Conservation (phyloP, 2,888 invertebrate genomes). For the Cloeon dipterum region DNA sequence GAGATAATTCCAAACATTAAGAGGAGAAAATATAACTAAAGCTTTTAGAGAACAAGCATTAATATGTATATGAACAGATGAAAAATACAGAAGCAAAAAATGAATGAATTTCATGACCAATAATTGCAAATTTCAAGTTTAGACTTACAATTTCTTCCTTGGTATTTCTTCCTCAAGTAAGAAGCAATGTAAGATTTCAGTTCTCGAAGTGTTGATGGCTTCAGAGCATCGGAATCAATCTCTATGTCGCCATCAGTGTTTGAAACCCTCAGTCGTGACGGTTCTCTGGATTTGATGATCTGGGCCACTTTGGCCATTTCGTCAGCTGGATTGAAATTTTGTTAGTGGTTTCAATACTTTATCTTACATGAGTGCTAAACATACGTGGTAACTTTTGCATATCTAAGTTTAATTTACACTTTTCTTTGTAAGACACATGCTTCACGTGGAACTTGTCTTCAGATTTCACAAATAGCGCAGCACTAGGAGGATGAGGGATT, state of each 20-base stretch:
- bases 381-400: constrained; percentile 95
- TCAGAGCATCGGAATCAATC: constrained; percentile 97
- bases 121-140: no score
- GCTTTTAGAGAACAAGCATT: no score
- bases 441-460: constrained; percentile 96
- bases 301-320: constrained; percentile 95
- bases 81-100: no score
- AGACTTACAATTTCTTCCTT: constrained; percentile 87
- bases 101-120: no score
- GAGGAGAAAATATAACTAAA: no score
- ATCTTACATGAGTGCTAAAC: not conserved
- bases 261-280: constrained; percentile 88
- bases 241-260: constrained; percentile 99
- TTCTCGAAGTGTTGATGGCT: constrained; percentile 93
- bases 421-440: constrained; percentile 99
- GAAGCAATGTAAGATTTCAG: constrained; percentile 94
- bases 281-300: constrained; percentile 96
- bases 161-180: constrained; percentile 96
- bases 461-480: constrained; percentile 35
- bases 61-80: no score
- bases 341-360: not conserved
- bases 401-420: constrained; percentile 91
- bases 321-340: constrained; percentile 42
- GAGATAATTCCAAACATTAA: no score
- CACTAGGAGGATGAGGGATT: constrained; percentile 27